Conservation (phyloP, 2,113 vertebrate species). For the Tyto alba region DNA sequence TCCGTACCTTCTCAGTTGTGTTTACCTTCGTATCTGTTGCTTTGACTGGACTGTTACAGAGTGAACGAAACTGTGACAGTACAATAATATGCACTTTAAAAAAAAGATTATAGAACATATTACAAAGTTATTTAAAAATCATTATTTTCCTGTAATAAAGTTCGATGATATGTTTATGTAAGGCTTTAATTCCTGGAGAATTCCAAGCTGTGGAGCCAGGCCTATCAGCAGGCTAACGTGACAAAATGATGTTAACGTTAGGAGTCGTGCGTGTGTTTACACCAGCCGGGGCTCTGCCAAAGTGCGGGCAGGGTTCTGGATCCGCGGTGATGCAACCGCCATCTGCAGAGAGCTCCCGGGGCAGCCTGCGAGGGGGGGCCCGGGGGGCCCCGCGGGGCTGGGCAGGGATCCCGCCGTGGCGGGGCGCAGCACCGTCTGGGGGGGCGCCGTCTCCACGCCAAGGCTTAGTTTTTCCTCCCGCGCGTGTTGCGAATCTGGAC, state of each 20-base stretch:
- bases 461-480: accelerated
- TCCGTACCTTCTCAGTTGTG: neutral
- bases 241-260: neutral
- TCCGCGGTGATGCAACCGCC: neutral
- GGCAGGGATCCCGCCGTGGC: neutral
- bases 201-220: slow-evolving; percentile 6
- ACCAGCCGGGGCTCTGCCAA: neutral
- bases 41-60: slow-evolving; percentile 27
- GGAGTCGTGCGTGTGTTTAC: neutral
- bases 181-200: slow-evolving; percentile 29
- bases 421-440: accelerated
- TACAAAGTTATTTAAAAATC: slow-evolving; percentile 63
- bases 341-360: neutral
- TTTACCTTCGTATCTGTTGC: slow-evolving; percentile 34
- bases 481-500: accelerated
- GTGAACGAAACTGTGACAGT: neutral
- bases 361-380: neutral
- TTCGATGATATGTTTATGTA: slow-evolving; percentile 29
- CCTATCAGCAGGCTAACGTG: neutral
- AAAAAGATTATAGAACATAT: slow-evolving; percentile 42
- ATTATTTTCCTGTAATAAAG: slow-evolving; percentile 27
- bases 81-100: slow-evolving; percentile 40
- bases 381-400: accelerated
- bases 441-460: accelerated
- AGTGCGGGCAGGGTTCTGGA: neutral